Evolutionary conservation across 2,113 vertebrate genomes (phyloP).

Genomic region (Hippoglossus stenolepis): DNA sequence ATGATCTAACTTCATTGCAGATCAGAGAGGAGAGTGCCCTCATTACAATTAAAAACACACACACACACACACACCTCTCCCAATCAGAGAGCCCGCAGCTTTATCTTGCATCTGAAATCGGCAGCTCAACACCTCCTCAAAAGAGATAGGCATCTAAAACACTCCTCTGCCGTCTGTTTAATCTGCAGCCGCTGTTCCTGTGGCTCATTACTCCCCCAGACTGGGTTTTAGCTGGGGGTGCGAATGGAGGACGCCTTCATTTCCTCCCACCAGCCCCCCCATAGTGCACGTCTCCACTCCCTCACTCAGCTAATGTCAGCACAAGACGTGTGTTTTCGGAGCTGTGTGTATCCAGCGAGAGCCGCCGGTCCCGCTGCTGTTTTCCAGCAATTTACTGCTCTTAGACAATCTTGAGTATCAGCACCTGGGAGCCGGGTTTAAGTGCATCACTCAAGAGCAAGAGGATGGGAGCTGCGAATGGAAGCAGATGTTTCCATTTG

Average conservation of each 20-base stretch:
- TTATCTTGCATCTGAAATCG: constrained; percentile 50
- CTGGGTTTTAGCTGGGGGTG: constrained; percentile 18
- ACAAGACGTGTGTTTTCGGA: not conserved
- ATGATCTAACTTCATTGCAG: constrained; percentile 1
- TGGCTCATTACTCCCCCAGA: constrained; percentile 65
- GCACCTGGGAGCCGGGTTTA: constrained; percentile 36
- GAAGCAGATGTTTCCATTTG: not conserved
- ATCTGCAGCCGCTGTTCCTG: constrained; percentile 63
- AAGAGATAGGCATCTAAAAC: constrained; percentile 64
- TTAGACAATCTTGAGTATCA: constrained; percentile 1
- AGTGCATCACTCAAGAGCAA: constrained; percentile 22
- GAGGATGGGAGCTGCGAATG: constrained; percentile 15
- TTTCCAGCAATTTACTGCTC: constrained; percentile 21
- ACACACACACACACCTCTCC: constrained; percentile 25
- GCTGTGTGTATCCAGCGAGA: not conserved
- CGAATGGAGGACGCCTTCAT: constrained; percentile 19
- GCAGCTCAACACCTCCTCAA: constrained; percentile 34
- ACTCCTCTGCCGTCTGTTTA: constrained; percentile 46
- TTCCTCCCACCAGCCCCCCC: not conserved
- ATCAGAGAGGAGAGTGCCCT: too few species aligned
- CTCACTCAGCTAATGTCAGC: constrained; percentile 4
- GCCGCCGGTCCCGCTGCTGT: not conserved
- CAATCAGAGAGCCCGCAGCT: constrained; percentile 30
- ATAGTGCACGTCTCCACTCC: not conserved
- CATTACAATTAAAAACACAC: constrained; percentile 1